Evolutionary conservation across 1,140 invertebrate species (phyloP), one percentile per base, ranked within the genome.

Genomic region (Drosophila pectinifera): DNA sequence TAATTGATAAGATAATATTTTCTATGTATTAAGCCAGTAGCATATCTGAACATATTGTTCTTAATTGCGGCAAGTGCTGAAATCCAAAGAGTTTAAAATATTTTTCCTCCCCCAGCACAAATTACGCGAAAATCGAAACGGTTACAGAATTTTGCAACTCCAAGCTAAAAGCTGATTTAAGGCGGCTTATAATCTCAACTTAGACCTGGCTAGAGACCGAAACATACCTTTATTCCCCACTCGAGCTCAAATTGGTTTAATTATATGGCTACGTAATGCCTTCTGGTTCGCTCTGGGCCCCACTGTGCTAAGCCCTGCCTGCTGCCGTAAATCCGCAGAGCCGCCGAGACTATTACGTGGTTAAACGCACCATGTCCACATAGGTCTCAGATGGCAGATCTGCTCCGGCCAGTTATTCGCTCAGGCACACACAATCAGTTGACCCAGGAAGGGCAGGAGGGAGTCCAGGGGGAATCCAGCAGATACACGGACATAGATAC

Each of bases 281-380:
- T 54, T 45, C 24, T 11, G 42, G 51, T 41, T 3, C 34, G 41
- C 16, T 39, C 22, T 13, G 39, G 51, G 49, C 13, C 67, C 68
- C 68, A 77, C 73, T 57, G 74, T 77, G 55, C 38, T 61, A 48
- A 61, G 59, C 54, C 53, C 61, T 70, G 67, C 56, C 64, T 69
- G 48, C 22, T 59, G 41, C 55, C 54, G 62, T 56, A 77, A 68
- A 59, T 75, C 72, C 53, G 73, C 53, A 75, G 55, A 54, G 72
- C 72, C 62, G 54, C 54, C 53, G 53, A 69, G 74, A 68, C 73
- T 76, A 70, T 77, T 78, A 69, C 73, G 75, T 78, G 75, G 73
- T 78, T 78, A 78, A 78, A 78, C 73, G 75, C 73, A 76, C 75
- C 67, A 73, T 76, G 72, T 76, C 72, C 72, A 75, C 73, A 75